Evolutionary conservation across 92 coral and sea anemone species (phyloP).

Genomic region (Anthopleura xanthogrammica): DNA sequence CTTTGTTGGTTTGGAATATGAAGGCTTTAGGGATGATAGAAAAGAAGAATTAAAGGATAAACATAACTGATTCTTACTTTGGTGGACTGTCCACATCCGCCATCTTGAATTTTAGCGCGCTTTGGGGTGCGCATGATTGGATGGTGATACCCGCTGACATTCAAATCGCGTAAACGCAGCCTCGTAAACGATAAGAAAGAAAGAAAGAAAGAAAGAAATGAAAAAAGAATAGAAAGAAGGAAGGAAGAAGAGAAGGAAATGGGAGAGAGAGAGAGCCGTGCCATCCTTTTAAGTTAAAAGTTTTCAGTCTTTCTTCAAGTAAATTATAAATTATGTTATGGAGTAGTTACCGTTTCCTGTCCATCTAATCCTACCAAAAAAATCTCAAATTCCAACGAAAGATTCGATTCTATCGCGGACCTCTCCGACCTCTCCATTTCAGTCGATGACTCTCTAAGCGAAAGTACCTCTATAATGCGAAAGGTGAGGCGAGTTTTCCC

Average conservation of each 20-base stretch:
- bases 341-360: too few relatives aligned
- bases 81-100: constrained; percentile 55
- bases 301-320: not conserved
- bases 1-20: not conserved
- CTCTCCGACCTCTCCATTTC: too few relatives aligned
- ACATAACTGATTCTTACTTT: constrained; percentile 10
- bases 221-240: not conserved
- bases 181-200: not conserved
- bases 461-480: too few relatives aligned
- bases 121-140: constrained; percentile 15
- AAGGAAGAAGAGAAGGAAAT: not conserved
- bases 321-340: too few relatives aligned
- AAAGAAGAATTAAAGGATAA: not conserved
- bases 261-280: not conserved
- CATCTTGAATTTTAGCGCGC: constrained; percentile 82
- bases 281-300: too few relatives aligned
- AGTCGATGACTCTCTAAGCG: too few relatives aligned
- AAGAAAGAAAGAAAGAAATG: not conserved
- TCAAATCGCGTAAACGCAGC: too few relatives aligned
- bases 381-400: not conserved
- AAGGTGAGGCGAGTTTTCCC: too few relatives aligned
- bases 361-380: too few relatives aligned
- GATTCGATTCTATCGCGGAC: too few relatives aligned
- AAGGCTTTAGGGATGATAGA: not conserved
- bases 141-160: not conserved